phyloP scores from a whole-genome alignment of 2,113 vertebrate genomes.

The Pangasianodon hypophthalmus region DNA sequence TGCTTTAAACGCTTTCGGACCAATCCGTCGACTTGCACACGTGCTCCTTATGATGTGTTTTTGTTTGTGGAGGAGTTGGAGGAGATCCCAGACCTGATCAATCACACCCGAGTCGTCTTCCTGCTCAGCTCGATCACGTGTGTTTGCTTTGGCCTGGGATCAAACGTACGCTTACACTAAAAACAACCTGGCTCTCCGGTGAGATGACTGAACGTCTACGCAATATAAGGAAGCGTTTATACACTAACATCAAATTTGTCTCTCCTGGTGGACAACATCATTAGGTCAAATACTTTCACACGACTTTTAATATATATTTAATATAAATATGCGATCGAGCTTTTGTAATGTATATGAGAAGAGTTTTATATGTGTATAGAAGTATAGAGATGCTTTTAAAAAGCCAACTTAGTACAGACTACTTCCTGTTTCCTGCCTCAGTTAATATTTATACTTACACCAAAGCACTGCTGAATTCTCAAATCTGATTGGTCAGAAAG shows the following conservation, averaged over 20 bases:
- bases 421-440: slow-evolving; percentile 20
- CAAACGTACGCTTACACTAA: not conserved
- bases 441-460: slow-evolving; percentile 33
- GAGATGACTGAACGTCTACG: not conserved
- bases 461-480: not conserved
- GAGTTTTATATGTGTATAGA: slow-evolving; percentile 6
- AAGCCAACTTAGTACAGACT: slow-evolving; percentile 12
- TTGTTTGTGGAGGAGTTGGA: not conserved
- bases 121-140: not conserved
- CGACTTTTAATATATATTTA: slow-evolving; percentile 16
- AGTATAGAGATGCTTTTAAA: not conserved
- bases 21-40: not conserved
- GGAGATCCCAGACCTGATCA: slow-evolving; percentile 21
- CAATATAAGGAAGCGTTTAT: not conserved
- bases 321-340: slow-evolving; percentile 35
- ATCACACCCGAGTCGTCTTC: slow-evolving; percentile 1
- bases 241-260: not conserved
- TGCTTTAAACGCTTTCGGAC: not conserved
- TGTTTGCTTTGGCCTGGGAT: slow-evolving; percentile 26
- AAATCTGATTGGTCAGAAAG: not conserved
- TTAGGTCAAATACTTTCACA: slow-evolving; percentile 6
- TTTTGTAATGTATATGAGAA: slow-evolving; percentile 38
- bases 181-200: not conserved
- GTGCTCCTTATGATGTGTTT: not conserved
- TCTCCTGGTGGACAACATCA: not conserved